Conservation (phyloP, 2,113 vertebrate species). For the Gracilinanus agilis region DNA sequence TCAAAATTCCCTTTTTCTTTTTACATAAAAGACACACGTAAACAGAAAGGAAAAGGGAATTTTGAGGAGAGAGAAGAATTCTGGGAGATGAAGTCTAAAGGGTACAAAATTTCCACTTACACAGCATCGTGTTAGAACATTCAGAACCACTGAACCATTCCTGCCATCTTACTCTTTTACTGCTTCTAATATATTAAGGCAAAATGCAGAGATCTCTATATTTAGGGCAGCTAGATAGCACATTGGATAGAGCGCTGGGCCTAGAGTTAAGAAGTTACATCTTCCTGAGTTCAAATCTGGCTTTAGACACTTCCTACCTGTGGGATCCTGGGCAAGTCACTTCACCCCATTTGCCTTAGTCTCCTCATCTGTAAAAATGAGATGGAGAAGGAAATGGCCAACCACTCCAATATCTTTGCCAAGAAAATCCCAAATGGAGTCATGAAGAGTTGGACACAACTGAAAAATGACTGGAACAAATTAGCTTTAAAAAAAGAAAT, state of each 20-base stretch:
- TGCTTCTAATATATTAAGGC: not conserved
- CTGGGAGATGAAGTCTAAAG: too few species aligned
- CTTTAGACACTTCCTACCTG: not conserved
- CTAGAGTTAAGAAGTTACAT: too few species aligned
- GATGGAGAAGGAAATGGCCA: not conserved
- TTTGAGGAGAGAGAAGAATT: too few species aligned
- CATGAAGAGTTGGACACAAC: not conserved
- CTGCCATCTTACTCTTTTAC: not conserved
- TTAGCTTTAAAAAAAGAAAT: too few species aligned
- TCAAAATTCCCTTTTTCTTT: too few species aligned
- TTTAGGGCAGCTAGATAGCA: not conserved
- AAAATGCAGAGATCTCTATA: not conserved
- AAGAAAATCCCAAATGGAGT: not conserved
- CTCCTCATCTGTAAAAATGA: not conserved
- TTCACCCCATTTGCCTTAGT: not conserved
- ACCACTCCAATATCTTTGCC: too few species aligned
- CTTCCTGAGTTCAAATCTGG: not conserved
- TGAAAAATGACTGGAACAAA: not conserved
- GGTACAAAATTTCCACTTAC: too few species aligned
- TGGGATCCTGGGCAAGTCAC: not conserved
- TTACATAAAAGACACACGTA: too few species aligned
- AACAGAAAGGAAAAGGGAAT: too few species aligned
- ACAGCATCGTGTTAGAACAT: not conserved
- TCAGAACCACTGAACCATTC: too few species aligned
- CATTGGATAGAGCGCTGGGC: not conserved